Base-by-base conservation (phyloP, 2,888 invertebrate species). In the Hirtodrosophila cameraria region DNA sequence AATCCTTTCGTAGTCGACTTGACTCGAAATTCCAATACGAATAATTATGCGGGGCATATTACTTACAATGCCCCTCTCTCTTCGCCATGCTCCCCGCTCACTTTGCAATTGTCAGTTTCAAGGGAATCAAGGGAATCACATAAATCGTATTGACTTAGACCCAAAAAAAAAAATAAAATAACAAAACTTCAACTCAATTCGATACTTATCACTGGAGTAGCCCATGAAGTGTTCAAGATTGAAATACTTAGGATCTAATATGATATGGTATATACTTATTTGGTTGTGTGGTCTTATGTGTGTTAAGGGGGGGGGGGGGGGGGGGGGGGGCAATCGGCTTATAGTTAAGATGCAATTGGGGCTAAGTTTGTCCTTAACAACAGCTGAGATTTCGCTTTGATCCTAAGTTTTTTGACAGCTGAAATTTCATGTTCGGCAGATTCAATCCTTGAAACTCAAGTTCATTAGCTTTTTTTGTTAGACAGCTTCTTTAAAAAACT, bases 1-100 rank as follows among this genome's bases (percentile, higher is more conserved):
- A 82, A 82, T 69, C 86, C 83, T 82, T 79, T 80, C 54, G 46
- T n/a, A 23, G 7, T 43, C 15, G 35, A 18, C 18, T 18, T 18
- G 23, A 23, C 7, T 23, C 8, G 23, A 12, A 39, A 25, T 33
- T n/a, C 25, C 20, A 43, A 50, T 27, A 35, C 9, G 16, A 30
- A 33, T 60, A 53, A 72, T 85, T 58, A 80, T 80, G 80, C 80
- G 80, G 86, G 80, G 35, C 70, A 73, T 63, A 71, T 70, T 65
- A 74, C 61, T 62, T 66, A 66, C 68, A 54, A 25, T 5, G 7
- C 1, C n/a, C 9, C 13, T 9, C 20, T 8, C 27, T 13, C 31
- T 2, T 8, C n/a, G 1, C 30, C 6, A 33, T 9, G 8, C 2
- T 41, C 11, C 1, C n/a, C 5, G 6, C 11, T 27, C 11, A 43